Evolutionary conservation across 1,140 invertebrate species (phyloP), one percentile per base, ranked within the genome.

Genomic region (Adelges cooleyi): DNA sequence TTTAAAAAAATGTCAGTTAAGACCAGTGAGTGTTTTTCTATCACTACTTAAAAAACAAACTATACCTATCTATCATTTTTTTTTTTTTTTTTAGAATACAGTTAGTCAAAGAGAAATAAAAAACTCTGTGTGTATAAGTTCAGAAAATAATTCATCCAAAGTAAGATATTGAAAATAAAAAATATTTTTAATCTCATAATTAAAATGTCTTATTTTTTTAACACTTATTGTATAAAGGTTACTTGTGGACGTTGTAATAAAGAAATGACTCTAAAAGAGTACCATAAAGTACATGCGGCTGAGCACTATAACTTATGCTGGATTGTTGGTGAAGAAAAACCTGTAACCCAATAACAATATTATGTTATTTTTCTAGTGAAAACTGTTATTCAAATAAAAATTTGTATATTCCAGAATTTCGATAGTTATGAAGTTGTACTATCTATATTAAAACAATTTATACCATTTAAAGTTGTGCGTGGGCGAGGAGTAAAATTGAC

Each of bases 1-100:
- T 71, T 73, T 81, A 20, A 73, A 77, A 23, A 76, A 78, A 62
- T 86, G 84, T 71, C 78, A 79, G 27, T 50, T 50, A 27, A 53
- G 59, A 22, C 36, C 51, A 17, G 53, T 33, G 29, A 33, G 29
- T 33, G n/a, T n/a, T n/a, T n/a, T n/a, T n/a, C n/a, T n/a, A n/a
- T n/a, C n/a, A n/a, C n/a, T n/a, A n/a, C n/a, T n/a, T n/a, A n/a
- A n/a, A n/a, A n/a, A n/a, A n/a, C n/a, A n/a, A n/a, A n/a, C n/a
- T n/a, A n/a, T n/a, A n/a, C n/a, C n/a, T n/a, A n/a, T n/a, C n/a
- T n/a, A n/a, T n/a, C n/a, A n/a, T n/a, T n/a, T n/a, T n/a, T n/a
- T n/a, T n/a, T n/a, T n/a, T n/a, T n/a, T n/a, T n/a, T n/a, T n/a
- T n/a, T n/a, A n/a, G n/a, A n/a, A n/a, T n/a, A n/a, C n/a, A n/a